These are phyloP conservation scores for Micropoecilia bifurca DNA, from an alignment of 2,797 vertebrate genomes.

Conservation along the genomic window DNA sequence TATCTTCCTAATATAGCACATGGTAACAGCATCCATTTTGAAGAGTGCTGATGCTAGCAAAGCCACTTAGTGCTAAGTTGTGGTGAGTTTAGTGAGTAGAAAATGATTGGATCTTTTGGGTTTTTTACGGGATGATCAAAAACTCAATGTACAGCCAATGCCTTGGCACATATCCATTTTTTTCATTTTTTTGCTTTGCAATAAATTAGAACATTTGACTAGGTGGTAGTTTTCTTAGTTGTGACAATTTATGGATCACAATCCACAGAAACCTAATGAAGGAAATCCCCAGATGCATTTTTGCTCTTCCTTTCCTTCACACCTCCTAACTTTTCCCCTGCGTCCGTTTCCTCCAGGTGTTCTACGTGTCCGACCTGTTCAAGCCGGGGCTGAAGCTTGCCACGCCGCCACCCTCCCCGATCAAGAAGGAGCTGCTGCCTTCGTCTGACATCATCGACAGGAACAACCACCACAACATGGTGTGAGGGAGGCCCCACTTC, in stretches of 20 bases:
- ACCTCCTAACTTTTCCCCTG: not conserved
- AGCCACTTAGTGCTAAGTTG: not conserved
- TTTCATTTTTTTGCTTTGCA: not conserved
- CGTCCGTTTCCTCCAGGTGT: constrained; percentile 82
- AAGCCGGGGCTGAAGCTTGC: constrained; percentile 86
- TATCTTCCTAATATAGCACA: not conserved
- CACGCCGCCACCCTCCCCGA: constrained; percentile 87
- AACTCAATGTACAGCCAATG: not conserved
- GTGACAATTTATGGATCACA: not conserved
- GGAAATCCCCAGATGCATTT: not conserved
- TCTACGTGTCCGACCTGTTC: constrained; percentile 97
- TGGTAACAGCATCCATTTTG: not conserved
- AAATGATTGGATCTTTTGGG: not conserved
- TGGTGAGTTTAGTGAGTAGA: not conserved
- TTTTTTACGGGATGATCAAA: not conserved
- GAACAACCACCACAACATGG: constrained; percentile 98
- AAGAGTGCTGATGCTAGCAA: not conserved
- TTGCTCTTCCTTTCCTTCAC: not conserved
- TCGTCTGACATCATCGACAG: constrained; percentile 95
- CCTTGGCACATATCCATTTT: not conserved
- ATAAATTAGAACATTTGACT: not conserved
- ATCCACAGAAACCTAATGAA: not conserved
- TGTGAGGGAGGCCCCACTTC: constrained; percentile 79
- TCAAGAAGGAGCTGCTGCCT: constrained; percentile 95
- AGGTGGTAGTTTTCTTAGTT: not conserved